Evolutionary conservation across 2,797 vertebrate species (phyloP).

Genomic region (Sternotherus odoratus): DNA sequence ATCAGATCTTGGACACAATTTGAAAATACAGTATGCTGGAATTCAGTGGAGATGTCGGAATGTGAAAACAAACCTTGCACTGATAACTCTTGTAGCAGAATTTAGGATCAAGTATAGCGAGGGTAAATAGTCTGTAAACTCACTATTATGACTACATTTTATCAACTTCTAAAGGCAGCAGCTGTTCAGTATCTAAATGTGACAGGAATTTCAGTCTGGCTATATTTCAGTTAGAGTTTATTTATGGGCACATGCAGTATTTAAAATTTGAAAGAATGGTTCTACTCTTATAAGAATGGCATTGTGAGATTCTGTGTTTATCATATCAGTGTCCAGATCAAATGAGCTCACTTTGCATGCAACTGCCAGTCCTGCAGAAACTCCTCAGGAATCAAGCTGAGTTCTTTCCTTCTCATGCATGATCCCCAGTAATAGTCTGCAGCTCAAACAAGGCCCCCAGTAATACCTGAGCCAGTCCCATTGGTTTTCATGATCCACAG

Average conservation of each 20-base stretch:
- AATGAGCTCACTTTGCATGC: background rate
- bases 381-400: background rate
- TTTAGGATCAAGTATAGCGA: background rate
- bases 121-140: background rate
- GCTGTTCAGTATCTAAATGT: background rate
- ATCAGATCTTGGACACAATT: background rate
- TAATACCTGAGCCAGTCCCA: background rate
- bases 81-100: background rate
- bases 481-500: background rate
- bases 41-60: background rate
- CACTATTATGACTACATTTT: too few species aligned
- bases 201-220: background rate
- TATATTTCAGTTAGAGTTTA: background rate
- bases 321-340: background rate
- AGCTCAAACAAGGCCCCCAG: too few species aligned
- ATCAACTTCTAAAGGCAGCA: background rate
- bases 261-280: background rate
- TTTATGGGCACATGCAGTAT: background rate
- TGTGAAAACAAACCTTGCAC: background rate
- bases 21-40: background rate
- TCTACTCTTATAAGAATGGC: background rate
- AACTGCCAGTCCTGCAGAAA: background rate
- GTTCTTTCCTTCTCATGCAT: background rate
- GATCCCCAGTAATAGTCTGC: background rate
- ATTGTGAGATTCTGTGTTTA: background rate